phyloP scores from a whole-genome alignment of 2,797 vertebrate genomes.

The Molossus molossus region DNA sequence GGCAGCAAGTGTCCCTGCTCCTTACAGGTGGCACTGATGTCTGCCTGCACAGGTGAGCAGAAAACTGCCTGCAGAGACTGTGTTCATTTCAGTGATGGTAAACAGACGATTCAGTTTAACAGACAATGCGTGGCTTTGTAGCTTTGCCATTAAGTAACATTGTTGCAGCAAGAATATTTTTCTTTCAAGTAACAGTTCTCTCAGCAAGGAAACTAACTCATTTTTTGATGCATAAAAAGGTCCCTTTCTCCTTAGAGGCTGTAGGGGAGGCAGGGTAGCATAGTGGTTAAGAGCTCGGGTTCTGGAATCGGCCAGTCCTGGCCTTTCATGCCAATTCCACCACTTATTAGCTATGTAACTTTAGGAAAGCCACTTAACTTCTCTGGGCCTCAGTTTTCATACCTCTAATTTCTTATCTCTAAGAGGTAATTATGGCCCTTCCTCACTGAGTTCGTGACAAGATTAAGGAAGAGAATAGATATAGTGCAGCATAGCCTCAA shows the following conservation, averaged over 20 bases:
- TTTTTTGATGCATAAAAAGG: neutral
- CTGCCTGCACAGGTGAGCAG: neutral
- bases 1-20: neutral
- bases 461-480: slow-evolving; percentile 25
- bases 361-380: slow-evolving; percentile 44
- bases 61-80: neutral
- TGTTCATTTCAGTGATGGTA: neutral
- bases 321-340: slow-evolving; percentile 24
- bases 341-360: neutral
- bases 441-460: slow-evolving; percentile 30
- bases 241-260: neutral
- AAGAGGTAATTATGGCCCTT: slow-evolving; percentile 29
- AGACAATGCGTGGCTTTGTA: slow-evolving; percentile 3
- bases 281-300: neutral
- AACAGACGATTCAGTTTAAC: neutral
- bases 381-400: slow-evolving; percentile 48
- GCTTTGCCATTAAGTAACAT: neutral
- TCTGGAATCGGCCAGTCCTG: slow-evolving; percentile 7
- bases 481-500: slow-evolving; percentile 41
- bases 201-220: neutral
- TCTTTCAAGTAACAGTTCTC: slow-evolving; percentile 45
- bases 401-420: slow-evolving; percentile 48
- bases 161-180: neutral
- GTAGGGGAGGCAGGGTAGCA: neutral
- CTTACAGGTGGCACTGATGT: neutral